Evolutionary conservation across 2,797 vertebrate species (phyloP).

Genomic region (Pangasius macronema): DNA sequence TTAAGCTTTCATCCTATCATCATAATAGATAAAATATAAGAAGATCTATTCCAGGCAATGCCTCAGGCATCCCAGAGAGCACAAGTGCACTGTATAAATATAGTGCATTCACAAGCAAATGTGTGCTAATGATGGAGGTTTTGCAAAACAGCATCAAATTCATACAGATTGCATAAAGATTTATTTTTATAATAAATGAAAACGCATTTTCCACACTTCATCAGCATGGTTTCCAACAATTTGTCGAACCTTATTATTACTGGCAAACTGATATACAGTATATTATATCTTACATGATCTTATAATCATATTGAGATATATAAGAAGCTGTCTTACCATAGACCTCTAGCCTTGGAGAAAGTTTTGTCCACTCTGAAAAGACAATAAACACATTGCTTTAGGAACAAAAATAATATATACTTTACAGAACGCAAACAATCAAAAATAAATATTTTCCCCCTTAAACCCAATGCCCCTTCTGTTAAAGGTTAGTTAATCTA

Average conservation of each 20-base stretch:
- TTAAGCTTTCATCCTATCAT: not conserved
- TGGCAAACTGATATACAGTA: not conserved
- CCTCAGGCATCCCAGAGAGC: not conserved
- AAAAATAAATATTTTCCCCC: not conserved
- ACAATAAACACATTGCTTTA: slow-evolving; percentile 45
- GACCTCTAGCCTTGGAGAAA: slow-evolving; percentile 68
- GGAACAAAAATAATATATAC: slow-evolving; percentile 1
- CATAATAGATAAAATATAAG: not conserved
- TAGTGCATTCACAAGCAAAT: not conserved
- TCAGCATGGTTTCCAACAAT: not conserved
- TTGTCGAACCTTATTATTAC: not conserved
- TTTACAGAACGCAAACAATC: not conserved
- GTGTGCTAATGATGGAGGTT: not conserved
- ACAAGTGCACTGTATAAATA: not conserved
- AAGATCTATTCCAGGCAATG: not conserved
- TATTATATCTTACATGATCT: not conserved
- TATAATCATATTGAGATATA: not conserved
- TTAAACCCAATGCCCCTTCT: not conserved
- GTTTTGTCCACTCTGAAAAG: slow-evolving; percentile 71
- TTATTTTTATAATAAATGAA: not conserved
- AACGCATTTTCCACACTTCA: not conserved
- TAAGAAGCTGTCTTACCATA: slow-evolving; percentile 67
- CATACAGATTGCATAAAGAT: not conserved
- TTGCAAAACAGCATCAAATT: not conserved
- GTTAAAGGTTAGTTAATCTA: slow-evolving; percentile 15